phyloP scores from a whole-genome alignment of 2,113 vertebrate genomes.

The Echinops telfairi region DNA sequence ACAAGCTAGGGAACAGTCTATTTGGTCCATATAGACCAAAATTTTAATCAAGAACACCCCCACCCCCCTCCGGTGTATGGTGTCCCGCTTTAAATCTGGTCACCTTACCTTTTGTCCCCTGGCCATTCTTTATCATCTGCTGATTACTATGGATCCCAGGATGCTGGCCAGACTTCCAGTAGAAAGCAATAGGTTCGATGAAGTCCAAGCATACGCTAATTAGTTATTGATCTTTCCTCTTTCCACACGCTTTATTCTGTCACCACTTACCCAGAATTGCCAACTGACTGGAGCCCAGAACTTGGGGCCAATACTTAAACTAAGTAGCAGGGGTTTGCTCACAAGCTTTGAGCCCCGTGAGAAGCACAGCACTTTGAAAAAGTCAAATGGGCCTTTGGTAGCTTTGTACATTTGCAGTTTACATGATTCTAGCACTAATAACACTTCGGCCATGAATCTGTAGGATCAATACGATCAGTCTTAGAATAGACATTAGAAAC shows the following conservation, averaged over 20 bases:
- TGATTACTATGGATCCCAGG: neutral
- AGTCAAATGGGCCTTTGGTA: slow-evolving; percentile 61
- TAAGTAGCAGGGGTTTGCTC: slow-evolving; percentile 51
- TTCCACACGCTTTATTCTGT: neutral
- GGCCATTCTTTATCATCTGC: neutral
- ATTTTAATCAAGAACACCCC: no score
- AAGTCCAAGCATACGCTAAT: neutral
- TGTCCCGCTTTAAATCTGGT: no score
- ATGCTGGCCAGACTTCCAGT: neutral
- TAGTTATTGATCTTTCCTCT: neutral
- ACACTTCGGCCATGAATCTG: slow-evolving; percentile 28
- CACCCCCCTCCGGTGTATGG: no score
- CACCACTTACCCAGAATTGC: neutral
- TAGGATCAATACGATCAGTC: slow-evolving; percentile 46
- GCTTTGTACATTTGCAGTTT: slow-evolving; percentile 64
- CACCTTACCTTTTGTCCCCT: neutral
- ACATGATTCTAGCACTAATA: slow-evolving; percentile 60
- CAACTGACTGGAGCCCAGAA: slow-evolving; percentile 8
- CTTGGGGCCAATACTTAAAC: slow-evolving; percentile 11
- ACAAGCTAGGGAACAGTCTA: no score
- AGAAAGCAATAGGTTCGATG: neutral
- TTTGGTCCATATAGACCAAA: no score
- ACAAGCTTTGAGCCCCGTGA: slow-evolving; percentile 28
- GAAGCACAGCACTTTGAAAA: slow-evolving; percentile 78
- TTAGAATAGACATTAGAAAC: slow-evolving; percentile 53